Percentiles rank a stretch among this genome's conserved stretches.
Evolutionary conservation across 2,797 vertebrate species (phyloP).

Genomic region (Chaunax sp.): DNA sequence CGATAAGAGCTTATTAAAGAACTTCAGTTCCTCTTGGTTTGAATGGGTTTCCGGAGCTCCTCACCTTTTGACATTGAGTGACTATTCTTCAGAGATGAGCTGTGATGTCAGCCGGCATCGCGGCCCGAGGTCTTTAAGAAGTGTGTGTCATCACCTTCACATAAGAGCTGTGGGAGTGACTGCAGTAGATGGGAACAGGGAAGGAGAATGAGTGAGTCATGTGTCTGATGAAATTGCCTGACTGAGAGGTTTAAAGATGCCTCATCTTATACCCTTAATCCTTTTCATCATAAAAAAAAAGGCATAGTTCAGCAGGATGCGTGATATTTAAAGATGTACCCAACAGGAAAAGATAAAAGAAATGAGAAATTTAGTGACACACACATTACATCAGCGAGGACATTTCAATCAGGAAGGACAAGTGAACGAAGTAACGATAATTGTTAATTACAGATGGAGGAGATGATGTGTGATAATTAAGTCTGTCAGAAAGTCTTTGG

Average conservation of each 20-base stretch:
- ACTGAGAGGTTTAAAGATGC: slow-evolving; percentile 21
- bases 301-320: background rate
- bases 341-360: slow-evolving; percentile 21
- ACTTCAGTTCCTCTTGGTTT: background rate
- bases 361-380: slow-evolving; percentile 12
- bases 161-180: slow-evolving; percentile 18
- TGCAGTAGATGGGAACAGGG: slow-evolving; percentile 3
- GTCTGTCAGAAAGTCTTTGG: too few species aligned
- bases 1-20: slow-evolving; percentile 1
- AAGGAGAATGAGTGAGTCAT: slow-evolving; percentile 5
- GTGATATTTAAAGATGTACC: slow-evolving; percentile 27
- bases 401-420: too few species aligned
- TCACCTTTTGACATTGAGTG: slow-evolving; percentile 19
- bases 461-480: too few species aligned
- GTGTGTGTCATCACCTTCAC: slow-evolving; percentile 41
- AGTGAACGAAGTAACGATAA: too few species aligned
- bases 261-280: slow-evolving; percentile 18
- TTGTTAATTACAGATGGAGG: too few species aligned
- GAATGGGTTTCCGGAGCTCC: background rate
- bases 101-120: slow-evolving; percentile 25
- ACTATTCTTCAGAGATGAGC: slow-evolving; percentile 16
- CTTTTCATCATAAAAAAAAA: slow-evolving; percentile 11
- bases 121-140: slow-evolving; percentile 9
- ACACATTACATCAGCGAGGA: slow-evolving; percentile 2
- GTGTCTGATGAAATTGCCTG: slow-evolving; percentile 31